Conservation (phyloP, 2,888 invertebrate genomes). For the Seira musarum region DNA sequence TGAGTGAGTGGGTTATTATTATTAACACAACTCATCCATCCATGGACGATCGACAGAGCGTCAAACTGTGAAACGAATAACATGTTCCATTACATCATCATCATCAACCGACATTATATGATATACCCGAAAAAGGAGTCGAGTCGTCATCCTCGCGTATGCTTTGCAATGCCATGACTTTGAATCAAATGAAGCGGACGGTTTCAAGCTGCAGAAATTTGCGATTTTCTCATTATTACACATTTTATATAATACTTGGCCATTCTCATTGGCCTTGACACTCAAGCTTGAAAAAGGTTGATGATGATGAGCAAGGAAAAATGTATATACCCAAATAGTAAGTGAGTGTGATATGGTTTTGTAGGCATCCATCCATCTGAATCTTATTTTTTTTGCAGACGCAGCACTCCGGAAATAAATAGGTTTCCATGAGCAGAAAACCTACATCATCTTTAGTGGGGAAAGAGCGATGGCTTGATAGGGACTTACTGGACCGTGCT, state of each 20-base stretch:
- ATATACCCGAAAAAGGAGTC: no score
- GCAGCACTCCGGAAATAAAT: slow-evolving; percentile 56
- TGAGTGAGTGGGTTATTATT: no score
- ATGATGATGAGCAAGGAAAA: slow-evolving; percentile 33
- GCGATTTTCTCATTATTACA: no score
- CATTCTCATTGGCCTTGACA: slow-evolving; percentile 61
- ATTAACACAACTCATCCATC: slow-evolving; percentile 64
- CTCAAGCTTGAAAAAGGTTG: slow-evolving; percentile 27
- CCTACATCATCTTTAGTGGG: slow-evolving; percentile 19
- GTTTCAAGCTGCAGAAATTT: no score
- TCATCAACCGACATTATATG: no score
- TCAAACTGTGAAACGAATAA: slow-evolving; percentile 63
- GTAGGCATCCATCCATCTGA: slow-evolving; percentile 43
- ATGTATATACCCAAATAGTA: no score
- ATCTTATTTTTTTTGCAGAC: slow-evolving; percentile 29
- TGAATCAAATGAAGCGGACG: no score
- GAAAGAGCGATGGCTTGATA: slow-evolving; percentile 28
- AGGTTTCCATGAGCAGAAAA: slow-evolving; percentile 59
- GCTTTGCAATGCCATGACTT: no score
- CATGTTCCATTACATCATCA: slow-evolving; percentile 61
- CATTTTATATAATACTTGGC: no score
- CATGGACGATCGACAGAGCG: slow-evolving; percentile 69
- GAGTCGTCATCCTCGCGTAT: no score
- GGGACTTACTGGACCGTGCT: slow-evolving; percentile 56
- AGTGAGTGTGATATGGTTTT: slow-evolving; percentile 33